Percentiles rank a stretch among this genome's conserved stretches.
Evolutionary conservation across 2,113 vertebrate genomes (phyloP).

Genomic region (Pungitius pungitius): DNA sequence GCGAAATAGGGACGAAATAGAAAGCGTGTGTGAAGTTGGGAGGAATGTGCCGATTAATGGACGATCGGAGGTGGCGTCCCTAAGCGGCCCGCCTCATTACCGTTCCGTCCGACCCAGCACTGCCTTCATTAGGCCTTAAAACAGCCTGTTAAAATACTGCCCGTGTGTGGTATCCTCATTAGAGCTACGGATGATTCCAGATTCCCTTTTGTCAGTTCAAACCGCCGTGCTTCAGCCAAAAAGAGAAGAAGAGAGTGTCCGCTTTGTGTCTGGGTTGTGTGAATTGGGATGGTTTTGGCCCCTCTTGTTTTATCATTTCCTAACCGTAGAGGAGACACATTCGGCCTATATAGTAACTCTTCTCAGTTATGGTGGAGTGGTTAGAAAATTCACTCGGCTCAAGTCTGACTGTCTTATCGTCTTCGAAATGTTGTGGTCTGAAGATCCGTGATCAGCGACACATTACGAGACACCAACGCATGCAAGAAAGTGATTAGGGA

Average conservation of each 20-base stretch:
- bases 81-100: constrained; percentile 67
- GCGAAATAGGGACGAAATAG: constrained; percentile 51
- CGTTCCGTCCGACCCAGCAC: constrained; percentile 54
- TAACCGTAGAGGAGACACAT: not conserved
- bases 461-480: not conserved
- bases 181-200: constrained; percentile 61
- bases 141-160: constrained; percentile 64
- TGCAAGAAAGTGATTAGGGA: not conserved
- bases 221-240: constrained; percentile 36
- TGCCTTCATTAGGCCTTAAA: constrained; percentile 70
- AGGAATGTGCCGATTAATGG: constrained; percentile 76
- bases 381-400: not conserved
- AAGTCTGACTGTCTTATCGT: not conserved
- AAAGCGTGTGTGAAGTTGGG: constrained; percentile 54
- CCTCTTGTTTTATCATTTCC: constrained; percentile 9
- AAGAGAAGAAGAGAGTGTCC: not conserved
- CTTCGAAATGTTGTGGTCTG: not conserved
- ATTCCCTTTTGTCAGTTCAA: constrained; percentile 51
- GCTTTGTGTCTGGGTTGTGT: constrained; percentile 20
- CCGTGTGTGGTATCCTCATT: constrained; percentile 71
- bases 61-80: constrained; percentile 61
- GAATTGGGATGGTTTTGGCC: constrained; percentile 7
- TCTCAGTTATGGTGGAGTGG: not conserved
- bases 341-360: not conserved
- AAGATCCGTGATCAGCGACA: not conserved